Conservation (phyloP, 2,888 invertebrate genomes). For the Magallana nippona region DNA sequence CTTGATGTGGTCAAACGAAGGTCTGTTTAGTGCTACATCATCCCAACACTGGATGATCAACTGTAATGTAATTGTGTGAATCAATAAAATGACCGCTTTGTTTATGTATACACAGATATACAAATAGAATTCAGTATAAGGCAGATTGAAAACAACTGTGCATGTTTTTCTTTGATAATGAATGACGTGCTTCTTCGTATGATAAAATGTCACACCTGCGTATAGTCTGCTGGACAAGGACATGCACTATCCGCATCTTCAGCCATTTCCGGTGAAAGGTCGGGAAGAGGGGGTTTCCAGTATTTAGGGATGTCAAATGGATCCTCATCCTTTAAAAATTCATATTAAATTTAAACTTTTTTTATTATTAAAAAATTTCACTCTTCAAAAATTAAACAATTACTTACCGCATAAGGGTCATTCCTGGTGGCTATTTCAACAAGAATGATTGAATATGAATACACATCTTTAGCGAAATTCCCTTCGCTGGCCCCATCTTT, state of each 20-base stretch:
- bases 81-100: too few species aligned
- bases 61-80: constrained; percentile 48
- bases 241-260: constrained; percentile 65
- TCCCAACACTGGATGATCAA: constrained; percentile 64
- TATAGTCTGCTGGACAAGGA: constrained; percentile 65
- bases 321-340: constrained; percentile 66
- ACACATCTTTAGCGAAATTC: constrained; percentile 66
- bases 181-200: background rate
- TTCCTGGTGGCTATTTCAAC: constrained; percentile 72
- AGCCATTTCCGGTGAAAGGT: constrained; percentile 53
- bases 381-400: background rate
- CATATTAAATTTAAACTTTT: too few species aligned
- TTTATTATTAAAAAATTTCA: background rate
- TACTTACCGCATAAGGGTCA: constrained; percentile 70
- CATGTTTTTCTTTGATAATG: background rate
- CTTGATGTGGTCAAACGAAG: constrained; percentile 67
- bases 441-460: constrained; percentile 73
- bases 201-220: constrained; percentile 52
- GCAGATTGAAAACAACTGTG: background rate
- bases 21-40: constrained; percentile 58
- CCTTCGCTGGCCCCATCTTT: constrained; percentile 1
- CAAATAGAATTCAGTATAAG: too few species aligned
- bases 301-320: constrained; percentile 56
- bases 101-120: too few species aligned
- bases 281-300: constrained; percentile 69